Percentiles rank a stretch among this genome's conserved stretches.
Evolutionary conservation across 2,888 invertebrate species (phyloP).

Genomic region (Drosophila diplacantha): DNA sequence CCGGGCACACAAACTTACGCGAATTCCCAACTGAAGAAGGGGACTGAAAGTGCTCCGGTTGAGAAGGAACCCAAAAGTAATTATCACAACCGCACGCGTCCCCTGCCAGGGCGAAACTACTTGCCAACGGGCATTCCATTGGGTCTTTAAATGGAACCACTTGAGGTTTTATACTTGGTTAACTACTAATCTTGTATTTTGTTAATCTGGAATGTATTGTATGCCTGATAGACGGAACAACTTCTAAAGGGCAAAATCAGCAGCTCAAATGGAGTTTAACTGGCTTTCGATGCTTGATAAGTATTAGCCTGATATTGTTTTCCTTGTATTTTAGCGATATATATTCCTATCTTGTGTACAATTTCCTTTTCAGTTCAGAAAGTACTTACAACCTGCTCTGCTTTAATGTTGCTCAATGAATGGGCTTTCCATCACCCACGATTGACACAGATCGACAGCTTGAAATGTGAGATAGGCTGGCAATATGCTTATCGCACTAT

Average conservation of each 20-base stretch:
- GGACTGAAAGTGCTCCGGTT: not conserved
- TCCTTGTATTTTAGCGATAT: not conserved
- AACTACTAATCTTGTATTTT: slow-evolving; percentile 26
- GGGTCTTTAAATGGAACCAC: slow-evolving; percentile 24
- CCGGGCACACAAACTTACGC: slow-evolving; percentile 17
- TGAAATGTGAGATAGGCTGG: slow-evolving; percentile 17
- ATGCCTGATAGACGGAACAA: not conserved
- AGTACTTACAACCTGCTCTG: not conserved
- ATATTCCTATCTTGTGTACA: not conserved
- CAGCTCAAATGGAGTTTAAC: not conserved
- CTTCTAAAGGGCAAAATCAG: not conserved
- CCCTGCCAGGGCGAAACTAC: slow-evolving; percentile 25
- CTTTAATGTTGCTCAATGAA: slow-evolving; percentile 4
- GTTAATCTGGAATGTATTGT: slow-evolving; percentile 17
- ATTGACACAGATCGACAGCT: slow-evolving; percentile 11
- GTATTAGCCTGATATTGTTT: not conserved
- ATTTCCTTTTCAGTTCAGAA: not conserved
- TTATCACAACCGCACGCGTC: slow-evolving; percentile 30
- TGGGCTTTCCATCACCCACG: not conserved
- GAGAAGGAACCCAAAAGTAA: not conserved
- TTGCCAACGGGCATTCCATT: slow-evolving; percentile 5
- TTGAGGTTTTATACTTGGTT: slow-evolving; percentile 19
- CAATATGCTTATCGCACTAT: slow-evolving; percentile 1
- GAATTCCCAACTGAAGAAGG: not conserved
- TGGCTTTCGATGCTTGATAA: not conserved